Percentiles rank a stretch among this genome's conserved stretches.
Evolutionary conservation across 2,113 vertebrate genomes (phyloP).

Genomic region (Mionectes macconnelli): DNA sequence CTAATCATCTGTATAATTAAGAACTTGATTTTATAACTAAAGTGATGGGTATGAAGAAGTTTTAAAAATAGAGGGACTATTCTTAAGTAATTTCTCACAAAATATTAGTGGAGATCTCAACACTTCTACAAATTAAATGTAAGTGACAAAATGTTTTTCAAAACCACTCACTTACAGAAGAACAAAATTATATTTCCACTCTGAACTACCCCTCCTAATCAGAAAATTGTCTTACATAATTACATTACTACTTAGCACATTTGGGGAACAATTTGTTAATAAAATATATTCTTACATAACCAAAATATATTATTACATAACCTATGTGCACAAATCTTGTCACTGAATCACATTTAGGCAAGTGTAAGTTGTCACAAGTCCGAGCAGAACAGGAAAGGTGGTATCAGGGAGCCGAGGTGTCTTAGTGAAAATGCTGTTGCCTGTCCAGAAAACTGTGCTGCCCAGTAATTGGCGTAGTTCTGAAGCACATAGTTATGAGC

Average conservation of each 20-base stretch:
- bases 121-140: not conserved
- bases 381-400: not conserved
- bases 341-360: not conserved
- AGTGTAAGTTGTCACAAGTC: not conserved
- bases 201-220: not conserved
- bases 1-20: not conserved
- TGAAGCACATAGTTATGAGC: not conserved
- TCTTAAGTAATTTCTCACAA: not conserved
- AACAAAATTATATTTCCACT: not conserved
- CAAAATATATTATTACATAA: not conserved
- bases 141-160: not conserved
- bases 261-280: not conserved
- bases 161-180: not conserved
- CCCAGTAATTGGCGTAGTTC: not conserved
- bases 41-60: not conserved
- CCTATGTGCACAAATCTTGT: constrained; percentile 17
- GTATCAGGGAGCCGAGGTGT: not conserved
- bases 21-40: not conserved
- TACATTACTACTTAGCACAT: not conserved
- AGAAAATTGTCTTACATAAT: not conserved
- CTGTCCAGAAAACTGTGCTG: not conserved
- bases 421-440: not conserved
- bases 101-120: not conserved
- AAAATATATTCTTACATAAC: not conserved
- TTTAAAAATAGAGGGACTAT: not conserved